Base-by-base conservation (phyloP, 2,888 invertebrate species). In the Acleris sparsana region DNA sequence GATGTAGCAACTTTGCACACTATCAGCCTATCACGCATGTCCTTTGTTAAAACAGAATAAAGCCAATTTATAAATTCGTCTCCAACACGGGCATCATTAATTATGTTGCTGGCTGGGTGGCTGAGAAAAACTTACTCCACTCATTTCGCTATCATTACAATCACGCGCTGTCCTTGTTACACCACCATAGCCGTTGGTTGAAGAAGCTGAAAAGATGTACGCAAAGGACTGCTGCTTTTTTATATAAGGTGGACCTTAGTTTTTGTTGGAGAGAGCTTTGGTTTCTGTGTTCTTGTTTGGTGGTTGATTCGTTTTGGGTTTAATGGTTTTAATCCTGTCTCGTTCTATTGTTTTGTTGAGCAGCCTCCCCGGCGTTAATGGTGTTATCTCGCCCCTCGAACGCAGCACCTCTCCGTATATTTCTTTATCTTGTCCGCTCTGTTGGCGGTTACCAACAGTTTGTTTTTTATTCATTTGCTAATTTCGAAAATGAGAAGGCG, bases 61-160 rank as follows among this genome's bases (percentile, higher is more conserved):
- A 87, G 85, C 86, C 89, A 90, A 90, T 91, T 91, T 92, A 90
- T 90, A 91, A 92, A 92, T 92, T 88, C 90, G 90, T 92, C 88
- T 85, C 84, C 86, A 80, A 89, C 90, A 88, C 89, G 88, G 88
- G 83, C 84, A 80, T 86, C 92, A 92, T 92, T 92, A 92, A 92
- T 92, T 92, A 92, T 92, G 92, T 92, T 92, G 92, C 92, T 90
- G 91, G 87, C 88, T 92, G 92, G 92, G 92, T 92, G 92, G 92
- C 90, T 92, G 87, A 88, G 92, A 92, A 91, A 92, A 91, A 87
- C 89, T 89, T 88, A 89, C 91, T 92, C 88, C 88, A 89, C 92
- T 92, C 92, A 92, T 92, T 92, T 84, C 82, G 85, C 86, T 92
- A 92, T 92, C 92, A 80, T 83, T 86, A 78, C 87, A 82, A 92